phyloP scores from a whole-genome alignment of 2,888 invertebrate genomes.

The Acanthococcus lagerstroemiae region DNA sequence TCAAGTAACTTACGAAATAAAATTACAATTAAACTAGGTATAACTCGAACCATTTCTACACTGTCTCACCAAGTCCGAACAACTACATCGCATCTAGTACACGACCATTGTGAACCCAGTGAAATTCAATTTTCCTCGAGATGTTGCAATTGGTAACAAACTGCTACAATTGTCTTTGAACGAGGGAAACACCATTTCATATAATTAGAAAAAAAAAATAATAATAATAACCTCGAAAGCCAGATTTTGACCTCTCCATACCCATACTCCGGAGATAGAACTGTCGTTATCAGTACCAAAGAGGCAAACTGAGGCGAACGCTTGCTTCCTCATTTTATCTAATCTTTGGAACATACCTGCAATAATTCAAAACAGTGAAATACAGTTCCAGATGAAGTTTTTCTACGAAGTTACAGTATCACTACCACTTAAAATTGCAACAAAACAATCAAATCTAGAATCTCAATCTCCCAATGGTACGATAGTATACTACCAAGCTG shows the following conservation, averaged over 20 bases:
- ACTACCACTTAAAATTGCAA: no score
- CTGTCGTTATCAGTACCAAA: conserved; percentile 89
- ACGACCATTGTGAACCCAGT: neutral
- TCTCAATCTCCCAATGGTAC: no score
- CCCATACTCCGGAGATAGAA: conserved; percentile 92
- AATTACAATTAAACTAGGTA: no score
- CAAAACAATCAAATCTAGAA: no score
- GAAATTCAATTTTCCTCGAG: conserved; percentile 15
- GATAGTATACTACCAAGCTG: no score
- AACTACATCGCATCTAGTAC: neutral
- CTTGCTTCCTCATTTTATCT: conserved; percentile 94
- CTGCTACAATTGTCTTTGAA: conserved; percentile 25
- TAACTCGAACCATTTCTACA: no score
- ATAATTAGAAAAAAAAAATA: conserved; percentile 12
- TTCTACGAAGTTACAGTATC: neutral
- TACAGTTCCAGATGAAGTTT: neutral
- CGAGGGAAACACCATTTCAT: conserved; percentile 17
- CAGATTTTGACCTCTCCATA: conserved; percentile 92
- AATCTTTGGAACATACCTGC: conserved; percentile 94
- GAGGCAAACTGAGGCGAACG: conserved; percentile 86
- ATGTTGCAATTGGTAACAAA: conserved; percentile 19
- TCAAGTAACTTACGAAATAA: no score
- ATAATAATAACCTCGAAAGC: conserved; percentile 70
- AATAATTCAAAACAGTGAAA: conserved; percentile 32
- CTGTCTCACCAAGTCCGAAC: neutral